Evolutionary conservation across 2,113 vertebrate genomes (phyloP).

Genomic region (Corythaixoides concolor): DNA sequence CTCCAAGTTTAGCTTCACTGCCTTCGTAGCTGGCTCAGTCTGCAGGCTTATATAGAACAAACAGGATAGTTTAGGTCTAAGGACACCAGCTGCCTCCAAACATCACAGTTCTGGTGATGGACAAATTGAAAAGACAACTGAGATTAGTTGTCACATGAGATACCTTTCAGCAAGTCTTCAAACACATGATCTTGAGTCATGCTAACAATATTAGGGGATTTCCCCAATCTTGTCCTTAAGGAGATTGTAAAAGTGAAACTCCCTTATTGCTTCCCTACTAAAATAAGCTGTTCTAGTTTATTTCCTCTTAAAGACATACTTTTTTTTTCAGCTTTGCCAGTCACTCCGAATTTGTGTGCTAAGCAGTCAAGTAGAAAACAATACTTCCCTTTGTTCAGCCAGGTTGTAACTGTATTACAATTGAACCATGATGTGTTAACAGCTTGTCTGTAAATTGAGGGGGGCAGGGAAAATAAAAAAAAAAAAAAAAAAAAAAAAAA

Average conservation of each 20-base stretch:
- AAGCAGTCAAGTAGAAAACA: background rate
- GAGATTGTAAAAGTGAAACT: background rate
- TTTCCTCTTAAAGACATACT: background rate
- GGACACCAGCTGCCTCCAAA: background rate
- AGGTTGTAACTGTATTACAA: background rate
- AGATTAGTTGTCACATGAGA: background rate
- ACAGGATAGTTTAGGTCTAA: background rate
- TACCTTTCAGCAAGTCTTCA: background rate
- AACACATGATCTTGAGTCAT: background rate
- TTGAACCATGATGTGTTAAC: background rate
- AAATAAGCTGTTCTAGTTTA: background rate
- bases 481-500: background rate
- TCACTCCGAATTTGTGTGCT: background rate
- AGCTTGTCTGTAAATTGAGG: background rate
- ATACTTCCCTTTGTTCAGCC: background rate
- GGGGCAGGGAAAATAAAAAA: background rate
- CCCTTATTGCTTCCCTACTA: background rate
- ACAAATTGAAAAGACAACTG: background rate
- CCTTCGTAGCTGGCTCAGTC: background rate
- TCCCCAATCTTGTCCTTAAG: background rate
- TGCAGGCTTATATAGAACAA: background rate
- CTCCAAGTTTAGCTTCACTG: background rate
- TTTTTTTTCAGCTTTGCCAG: background rate
- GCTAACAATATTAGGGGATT: background rate
- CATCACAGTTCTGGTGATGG: background rate